A percentile compares a stretch with the other conserved stretches of the same genome.
These are phyloP conservation scores for Lineus longissimus DNA, from an alignment of 1,140 invertebrate genomes.

Conservation along the genomic window DNA sequence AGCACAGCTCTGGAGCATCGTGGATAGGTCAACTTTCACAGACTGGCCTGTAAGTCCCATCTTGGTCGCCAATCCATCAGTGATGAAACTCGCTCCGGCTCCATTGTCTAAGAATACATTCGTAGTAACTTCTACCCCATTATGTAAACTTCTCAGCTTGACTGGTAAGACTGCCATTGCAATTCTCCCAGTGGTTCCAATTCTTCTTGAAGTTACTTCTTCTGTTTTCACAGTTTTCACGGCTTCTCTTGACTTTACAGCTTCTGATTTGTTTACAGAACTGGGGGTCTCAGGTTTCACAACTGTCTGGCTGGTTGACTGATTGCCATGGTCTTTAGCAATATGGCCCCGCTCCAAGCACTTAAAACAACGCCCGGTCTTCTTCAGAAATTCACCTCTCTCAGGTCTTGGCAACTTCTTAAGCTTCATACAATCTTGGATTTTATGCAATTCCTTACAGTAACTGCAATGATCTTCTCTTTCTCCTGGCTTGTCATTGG, in stretches of 20 bases:
- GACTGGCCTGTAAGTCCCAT: neutral
- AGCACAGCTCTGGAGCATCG: neutral
- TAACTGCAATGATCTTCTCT: neutral
- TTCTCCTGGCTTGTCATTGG: too few relatives aligned
- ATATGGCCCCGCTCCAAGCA: neutral
- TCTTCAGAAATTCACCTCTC: constrained; percentile 4
- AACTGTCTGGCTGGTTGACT: too few relatives aligned
- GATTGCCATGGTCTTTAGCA: too few relatives aligned
- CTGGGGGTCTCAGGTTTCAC: too few relatives aligned
- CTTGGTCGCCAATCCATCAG: neutral
- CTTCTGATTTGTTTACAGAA: too few relatives aligned
- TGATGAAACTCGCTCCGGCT: constrained; percentile 4
- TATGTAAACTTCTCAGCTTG: neutral
- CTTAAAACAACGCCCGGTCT: neutral
- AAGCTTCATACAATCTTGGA: neutral
- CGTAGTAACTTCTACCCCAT: constrained; percentile 1
- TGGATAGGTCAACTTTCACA: neutral
- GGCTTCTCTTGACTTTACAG: too few relatives aligned
- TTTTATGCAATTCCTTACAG: neutral
- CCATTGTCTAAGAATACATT: neutral
- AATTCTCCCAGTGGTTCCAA: neutral
- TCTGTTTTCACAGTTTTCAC: too few relatives aligned
- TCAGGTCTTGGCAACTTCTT: constrained; percentile 4
- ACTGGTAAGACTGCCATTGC: constrained; percentile 5
- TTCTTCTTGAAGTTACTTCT: neutral